Percentiles rank a stretch among this genome's conserved stretches.
Conservation (phyloP, 2,113 vertebrate species). For the Chionis minor region DNA sequence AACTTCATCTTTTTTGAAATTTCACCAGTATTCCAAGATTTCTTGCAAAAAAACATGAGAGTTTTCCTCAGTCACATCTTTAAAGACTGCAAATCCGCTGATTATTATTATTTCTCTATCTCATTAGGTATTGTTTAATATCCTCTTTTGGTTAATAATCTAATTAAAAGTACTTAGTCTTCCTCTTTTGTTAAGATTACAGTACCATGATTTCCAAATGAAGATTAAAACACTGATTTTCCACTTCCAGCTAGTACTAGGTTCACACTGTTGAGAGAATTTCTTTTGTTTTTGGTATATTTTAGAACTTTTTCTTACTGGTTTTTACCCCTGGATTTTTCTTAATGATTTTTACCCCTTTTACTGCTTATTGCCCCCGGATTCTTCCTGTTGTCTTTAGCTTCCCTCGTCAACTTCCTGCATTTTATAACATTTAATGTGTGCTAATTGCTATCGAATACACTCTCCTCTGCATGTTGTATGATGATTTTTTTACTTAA, state of each 20-base stretch:
- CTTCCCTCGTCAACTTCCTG: background rate
- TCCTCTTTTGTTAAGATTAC: background rate
- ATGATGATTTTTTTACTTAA: background rate
- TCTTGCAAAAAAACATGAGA: background rate
- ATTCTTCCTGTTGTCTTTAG: background rate
- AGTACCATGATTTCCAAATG: background rate
- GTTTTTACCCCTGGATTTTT: background rate
- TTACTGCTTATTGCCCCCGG: background rate
- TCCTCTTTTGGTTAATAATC: background rate
- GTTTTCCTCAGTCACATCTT: background rate
- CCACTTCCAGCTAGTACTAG: background rate
- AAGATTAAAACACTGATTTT: background rate
- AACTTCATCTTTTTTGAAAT: background rate
- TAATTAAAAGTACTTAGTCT: background rate
- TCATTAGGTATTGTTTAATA: background rate
- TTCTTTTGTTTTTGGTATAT: background rate
- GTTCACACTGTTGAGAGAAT: background rate
- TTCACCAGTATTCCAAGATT: background rate
- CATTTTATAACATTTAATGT: background rate
- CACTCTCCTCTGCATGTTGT: background rate
- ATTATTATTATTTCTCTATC: background rate
- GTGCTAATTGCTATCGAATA: background rate
- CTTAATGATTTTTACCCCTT: background rate
- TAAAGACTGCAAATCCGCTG: background rate
- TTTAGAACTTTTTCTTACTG: background rate